phyloP scores from a whole-genome alignment of 2,113 vertebrate species.

The Bubalus kerabau region DNA sequence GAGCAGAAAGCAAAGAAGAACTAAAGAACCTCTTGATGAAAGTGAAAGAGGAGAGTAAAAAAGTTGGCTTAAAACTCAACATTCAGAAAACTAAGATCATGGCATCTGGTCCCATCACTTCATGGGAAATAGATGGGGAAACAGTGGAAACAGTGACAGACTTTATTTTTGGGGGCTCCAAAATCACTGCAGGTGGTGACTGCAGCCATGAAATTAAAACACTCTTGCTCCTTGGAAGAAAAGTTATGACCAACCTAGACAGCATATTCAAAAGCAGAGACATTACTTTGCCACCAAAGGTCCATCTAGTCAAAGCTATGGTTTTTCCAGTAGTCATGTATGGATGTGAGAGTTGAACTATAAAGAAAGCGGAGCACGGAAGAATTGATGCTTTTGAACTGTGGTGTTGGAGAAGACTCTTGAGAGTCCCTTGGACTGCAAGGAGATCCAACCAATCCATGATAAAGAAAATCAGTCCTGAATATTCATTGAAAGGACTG shows the following conservation, averaged over 20 bases:
- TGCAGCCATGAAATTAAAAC: not conserved
- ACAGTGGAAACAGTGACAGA: not conserved
- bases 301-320: not conserved
- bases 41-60: not conserved
- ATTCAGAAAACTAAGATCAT: not conserved
- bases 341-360: not conserved
- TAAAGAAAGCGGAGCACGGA: fast-evolving
- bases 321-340: not conserved
- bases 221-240: not conserved
- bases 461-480: not conserved
- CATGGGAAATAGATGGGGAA: not conserved
- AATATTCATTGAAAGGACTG: not conserved
- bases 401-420: not conserved
- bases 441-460: not conserved
- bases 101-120: not conserved
- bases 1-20: not conserved
- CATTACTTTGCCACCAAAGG: not conserved
- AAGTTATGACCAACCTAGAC: not conserved
- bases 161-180: not conserved
- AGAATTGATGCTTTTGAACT: not conserved
- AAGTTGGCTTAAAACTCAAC: not conserved
- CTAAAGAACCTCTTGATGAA: not conserved
- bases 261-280: not conserved
- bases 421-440: not conserved
- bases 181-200: not conserved